Conservation (phyloP, 2,113 vertebrate species). For the Hystrix brachyura region DNA sequence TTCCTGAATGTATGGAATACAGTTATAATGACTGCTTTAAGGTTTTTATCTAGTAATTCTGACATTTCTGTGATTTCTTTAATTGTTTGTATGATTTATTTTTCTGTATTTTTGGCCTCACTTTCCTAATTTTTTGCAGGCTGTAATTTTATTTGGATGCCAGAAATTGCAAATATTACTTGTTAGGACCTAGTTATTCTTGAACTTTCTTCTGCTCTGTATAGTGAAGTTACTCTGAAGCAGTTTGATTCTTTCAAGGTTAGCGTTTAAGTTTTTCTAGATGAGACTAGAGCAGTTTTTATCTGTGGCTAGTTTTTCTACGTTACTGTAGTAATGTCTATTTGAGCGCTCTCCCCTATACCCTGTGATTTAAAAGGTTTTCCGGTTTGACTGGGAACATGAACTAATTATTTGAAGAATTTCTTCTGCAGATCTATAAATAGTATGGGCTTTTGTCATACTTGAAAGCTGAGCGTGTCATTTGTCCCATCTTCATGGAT, state of each 20-base stretch:
- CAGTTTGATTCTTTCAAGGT: neutral
- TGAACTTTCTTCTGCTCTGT: slow-evolving; percentile 36
- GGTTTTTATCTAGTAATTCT: neutral
- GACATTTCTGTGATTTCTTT: slow-evolving; percentile 12
- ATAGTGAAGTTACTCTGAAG: slow-evolving; percentile 44
- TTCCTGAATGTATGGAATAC: neutral
- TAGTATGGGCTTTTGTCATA: neutral
- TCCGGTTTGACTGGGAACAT: slow-evolving; percentile 13
- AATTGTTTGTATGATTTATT: neutral
- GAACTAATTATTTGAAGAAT: neutral
- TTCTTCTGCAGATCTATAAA: neutral
- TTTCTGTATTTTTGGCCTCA: neutral
- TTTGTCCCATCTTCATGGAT: neutral
- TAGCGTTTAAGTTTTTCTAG: slow-evolving; percentile 20
- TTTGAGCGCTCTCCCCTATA: neutral
- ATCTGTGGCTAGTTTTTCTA: neutral
- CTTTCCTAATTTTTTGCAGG: neutral
- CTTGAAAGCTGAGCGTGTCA: neutral
- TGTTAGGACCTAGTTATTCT: neutral
- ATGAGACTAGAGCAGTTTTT: neutral
- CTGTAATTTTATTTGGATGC: neutral
- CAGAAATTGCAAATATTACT: neutral
- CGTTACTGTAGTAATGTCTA: neutral
- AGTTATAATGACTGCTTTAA: neutral
- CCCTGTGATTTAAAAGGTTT: neutral